A percentile compares a stretch with the other conserved stretches of the same genome.
These are phyloP conservation scores for Simalia tracyae DNA, from an alignment of 2,797 vertebrate species.

Conservation along the genomic window DNA sequence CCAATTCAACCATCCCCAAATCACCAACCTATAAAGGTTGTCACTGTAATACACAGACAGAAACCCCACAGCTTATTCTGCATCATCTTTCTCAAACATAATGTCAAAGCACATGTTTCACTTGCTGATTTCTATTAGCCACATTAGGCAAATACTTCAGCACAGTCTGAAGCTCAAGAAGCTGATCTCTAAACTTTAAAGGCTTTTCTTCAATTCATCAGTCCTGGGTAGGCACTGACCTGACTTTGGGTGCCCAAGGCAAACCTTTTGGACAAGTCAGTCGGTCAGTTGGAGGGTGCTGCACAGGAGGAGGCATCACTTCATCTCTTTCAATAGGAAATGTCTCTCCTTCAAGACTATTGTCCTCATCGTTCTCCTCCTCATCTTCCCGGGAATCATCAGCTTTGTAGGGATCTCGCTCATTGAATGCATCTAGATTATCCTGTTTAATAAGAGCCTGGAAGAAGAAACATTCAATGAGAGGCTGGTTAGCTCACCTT, in stretches of 20 bases:
- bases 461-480: not conserved
- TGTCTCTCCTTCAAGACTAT: conserved; percentile 87
- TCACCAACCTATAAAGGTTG: not conserved
- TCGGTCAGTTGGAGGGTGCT: conserved; percentile 88
- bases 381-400: conserved; percentile 94
- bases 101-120: not conserved
- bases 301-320: conserved; percentile 90
- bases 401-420: conserved; percentile 93
- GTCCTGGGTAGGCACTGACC: conserved; percentile 72
- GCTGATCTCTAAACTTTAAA: not conserved
- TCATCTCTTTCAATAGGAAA: conserved; percentile 94
- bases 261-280: conserved; percentile 94
- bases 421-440: conserved; percentile 96
- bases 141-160: not conserved
- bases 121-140: not conserved
- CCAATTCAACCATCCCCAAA: not conserved
- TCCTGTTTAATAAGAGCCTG: conserved; percentile 97
- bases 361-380: conserved; percentile 95
- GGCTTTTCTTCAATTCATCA: not conserved
- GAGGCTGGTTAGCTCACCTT: not conserved
- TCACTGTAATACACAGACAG: not conserved
- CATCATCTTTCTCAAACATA: not conserved
- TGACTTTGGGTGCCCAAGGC: conserved; percentile 98
- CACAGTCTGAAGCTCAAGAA: not conserved
- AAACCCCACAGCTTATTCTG: not conserved